Conservation (phyloP, 2,113 vertebrate species). For the Gopherus evgoodei region DNA sequence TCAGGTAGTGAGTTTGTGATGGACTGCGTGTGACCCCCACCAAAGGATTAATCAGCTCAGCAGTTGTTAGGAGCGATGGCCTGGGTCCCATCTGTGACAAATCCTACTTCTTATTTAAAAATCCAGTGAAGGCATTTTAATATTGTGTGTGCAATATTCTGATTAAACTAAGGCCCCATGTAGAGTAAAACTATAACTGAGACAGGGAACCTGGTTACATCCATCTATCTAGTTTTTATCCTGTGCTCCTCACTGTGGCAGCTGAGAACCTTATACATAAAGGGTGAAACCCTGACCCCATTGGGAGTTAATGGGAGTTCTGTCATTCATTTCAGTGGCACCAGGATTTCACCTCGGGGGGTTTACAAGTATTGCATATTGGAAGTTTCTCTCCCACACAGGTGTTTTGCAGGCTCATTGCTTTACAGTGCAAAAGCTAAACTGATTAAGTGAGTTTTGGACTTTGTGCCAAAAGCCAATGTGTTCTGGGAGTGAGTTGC, state of each 20-base stretch:
- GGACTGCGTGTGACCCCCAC: background rate
- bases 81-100: slow-evolving; percentile 41
- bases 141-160: background rate
- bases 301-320: background rate
- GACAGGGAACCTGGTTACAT: slow-evolving; percentile 50
- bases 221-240: slow-evolving; percentile 13
- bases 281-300: background rate
- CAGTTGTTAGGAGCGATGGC: slow-evolving; percentile 34
- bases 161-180: slow-evolving; percentile 29
- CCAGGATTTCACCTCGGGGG: slow-evolving; percentile 39
- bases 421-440: slow-evolving; percentile 39
- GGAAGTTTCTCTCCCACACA: slow-evolving; percentile 42
- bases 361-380: slow-evolving; percentile 52
- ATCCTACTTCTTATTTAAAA: background rate
- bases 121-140: background rate
- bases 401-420: slow-evolving; percentile 56
- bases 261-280: background rate
- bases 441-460: background rate
- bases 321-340: background rate
- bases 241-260: background rate
- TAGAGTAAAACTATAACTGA: slow-evolving; percentile 9
- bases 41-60: slow-evolving; percentile 46
- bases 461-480: background rate
- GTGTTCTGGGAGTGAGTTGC: rapidly evolving
- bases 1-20: slow-evolving; percentile 41